phyloP scores from a whole-genome alignment of 2,888 invertebrate genomes.

The Aphidius colemani region DNA sequence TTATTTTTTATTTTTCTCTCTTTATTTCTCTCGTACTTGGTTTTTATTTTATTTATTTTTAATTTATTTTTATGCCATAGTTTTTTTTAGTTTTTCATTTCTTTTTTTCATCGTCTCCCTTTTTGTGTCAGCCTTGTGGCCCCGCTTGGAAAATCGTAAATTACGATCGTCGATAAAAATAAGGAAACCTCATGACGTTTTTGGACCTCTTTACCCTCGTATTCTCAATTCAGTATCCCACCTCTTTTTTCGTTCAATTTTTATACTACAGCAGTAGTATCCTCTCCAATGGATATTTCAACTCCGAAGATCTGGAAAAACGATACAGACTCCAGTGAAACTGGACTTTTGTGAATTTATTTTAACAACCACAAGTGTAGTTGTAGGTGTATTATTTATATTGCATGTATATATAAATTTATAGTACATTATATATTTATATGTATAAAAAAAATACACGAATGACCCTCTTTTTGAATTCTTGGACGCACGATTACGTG shows the following conservation, averaged over 20 bases:
- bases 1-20: no score
- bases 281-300: conserved; percentile 2
- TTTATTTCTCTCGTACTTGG: no score
- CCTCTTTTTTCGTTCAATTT: no score
- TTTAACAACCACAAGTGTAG: no score
- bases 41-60: no score
- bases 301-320: not conserved
- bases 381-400: not conserved
- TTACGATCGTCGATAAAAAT: conserved; percentile 11
- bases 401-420: not conserved
- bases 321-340: conserved; percentile 3
- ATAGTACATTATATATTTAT: no score
- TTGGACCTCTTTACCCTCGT: not conserved
- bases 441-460: not conserved
- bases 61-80: no score
- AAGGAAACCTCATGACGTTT: conserved; percentile 3
- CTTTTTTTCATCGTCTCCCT: no score
- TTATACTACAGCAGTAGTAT: no score
- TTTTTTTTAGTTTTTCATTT: no score
- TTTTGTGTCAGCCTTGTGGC: not conserved
- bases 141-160: conserved; percentile 7
- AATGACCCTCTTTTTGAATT: not conserved
- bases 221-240: conserved; percentile 9
- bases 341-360: no score
- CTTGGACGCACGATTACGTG: conserved; percentile 14